These are phyloP conservation scores for Drosophila emarginata DNA, from an alignment of 2,888 invertebrate genomes.

Conservation along the genomic window DNA sequence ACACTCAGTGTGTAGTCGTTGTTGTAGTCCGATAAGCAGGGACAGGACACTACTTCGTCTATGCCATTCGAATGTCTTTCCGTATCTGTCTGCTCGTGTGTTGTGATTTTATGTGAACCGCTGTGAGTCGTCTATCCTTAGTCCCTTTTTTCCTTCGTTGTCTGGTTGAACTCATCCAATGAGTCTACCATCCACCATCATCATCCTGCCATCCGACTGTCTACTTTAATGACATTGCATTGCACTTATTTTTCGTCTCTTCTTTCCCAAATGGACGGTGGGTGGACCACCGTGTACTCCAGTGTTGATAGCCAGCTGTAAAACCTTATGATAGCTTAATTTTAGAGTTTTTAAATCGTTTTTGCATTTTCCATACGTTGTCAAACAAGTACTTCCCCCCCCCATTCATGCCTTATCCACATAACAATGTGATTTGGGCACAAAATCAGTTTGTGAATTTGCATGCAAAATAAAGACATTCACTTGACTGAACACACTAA, in stretches of 20 bases:
- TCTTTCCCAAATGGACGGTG: slow-evolving; percentile 2
- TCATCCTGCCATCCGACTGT: slow-evolving; percentile 39
- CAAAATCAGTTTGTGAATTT: slow-evolving; percentile 74
- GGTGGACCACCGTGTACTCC: slow-evolving; percentile 43
- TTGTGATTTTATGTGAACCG: slow-evolving; percentile 74
- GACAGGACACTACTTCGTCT: slow-evolving; percentile 25
- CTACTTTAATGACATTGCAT: slow-evolving; percentile 75
- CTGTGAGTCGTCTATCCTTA: slow-evolving; percentile 53
- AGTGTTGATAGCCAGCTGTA: slow-evolving; percentile 63
- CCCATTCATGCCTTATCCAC: background rate
- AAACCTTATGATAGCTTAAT: slow-evolving; percentile 78
- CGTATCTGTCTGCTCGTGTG: slow-evolving; percentile 40
- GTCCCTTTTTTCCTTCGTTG: slow-evolving; percentile 48
- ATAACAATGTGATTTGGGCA: slow-evolving; percentile 69
- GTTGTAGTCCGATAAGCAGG: slow-evolving; percentile 66
- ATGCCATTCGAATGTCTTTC: slow-evolving; percentile 29
- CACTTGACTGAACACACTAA: slow-evolving; percentile 31
- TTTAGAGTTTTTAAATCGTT: slow-evolving; percentile 76
- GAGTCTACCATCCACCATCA: too few relatives aligned
- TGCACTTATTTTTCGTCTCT: slow-evolving; percentile 65
- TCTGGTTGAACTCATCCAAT: slow-evolving; percentile 36
- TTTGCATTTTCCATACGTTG: slow-evolving; percentile 53
- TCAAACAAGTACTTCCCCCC: background rate
- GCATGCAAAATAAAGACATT: slow-evolving; percentile 74
- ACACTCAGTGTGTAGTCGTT: slow-evolving; percentile 21